Evolutionary conservation across 2,113 vertebrate species (phyloP).

Genomic region (Recurvirostra avosetta): DNA sequence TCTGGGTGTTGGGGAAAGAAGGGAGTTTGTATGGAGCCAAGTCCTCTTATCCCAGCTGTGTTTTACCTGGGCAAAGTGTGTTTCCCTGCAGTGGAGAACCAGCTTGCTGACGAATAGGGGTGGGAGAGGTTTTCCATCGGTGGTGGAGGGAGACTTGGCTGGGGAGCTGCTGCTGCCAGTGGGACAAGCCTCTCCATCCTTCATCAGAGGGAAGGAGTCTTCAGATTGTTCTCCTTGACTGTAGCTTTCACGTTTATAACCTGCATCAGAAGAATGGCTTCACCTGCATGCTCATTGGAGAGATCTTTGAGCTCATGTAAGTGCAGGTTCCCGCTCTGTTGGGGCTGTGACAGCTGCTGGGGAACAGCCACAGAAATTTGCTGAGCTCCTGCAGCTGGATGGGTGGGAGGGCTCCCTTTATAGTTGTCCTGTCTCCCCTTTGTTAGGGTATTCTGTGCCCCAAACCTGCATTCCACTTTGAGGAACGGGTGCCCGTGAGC

Average conservation of each 20-base stretch:
- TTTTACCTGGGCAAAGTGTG: not conserved
- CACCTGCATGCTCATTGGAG: slow-evolving; percentile 95
- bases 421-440: not conserved
- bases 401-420: not conserved
- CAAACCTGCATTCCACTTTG: not conserved
- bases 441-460: not conserved
- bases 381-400: not conserved
- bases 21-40: not conserved
- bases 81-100: not conserved
- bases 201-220: not conserved
- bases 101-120: not conserved
- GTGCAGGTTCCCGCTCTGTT: slow-evolving; percentile 27
- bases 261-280: slow-evolving; percentile 99
- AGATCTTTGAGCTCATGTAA: slow-evolving; percentile 97
- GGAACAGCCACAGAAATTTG: not conserved
- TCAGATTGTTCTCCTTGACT: slow-evolving; percentile 51
- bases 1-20: not conserved
- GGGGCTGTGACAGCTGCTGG: not conserved
- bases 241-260: slow-evolving; percentile 87
- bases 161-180: not conserved
- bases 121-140: not conserved
- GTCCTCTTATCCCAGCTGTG: not conserved
- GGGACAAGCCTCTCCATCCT: not conserved
- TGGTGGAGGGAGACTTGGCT: not conserved
- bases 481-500: not conserved